Base-by-base conservation (phyloP, 2,888 invertebrate genomes). In the Hydraecia micacea region DNA sequence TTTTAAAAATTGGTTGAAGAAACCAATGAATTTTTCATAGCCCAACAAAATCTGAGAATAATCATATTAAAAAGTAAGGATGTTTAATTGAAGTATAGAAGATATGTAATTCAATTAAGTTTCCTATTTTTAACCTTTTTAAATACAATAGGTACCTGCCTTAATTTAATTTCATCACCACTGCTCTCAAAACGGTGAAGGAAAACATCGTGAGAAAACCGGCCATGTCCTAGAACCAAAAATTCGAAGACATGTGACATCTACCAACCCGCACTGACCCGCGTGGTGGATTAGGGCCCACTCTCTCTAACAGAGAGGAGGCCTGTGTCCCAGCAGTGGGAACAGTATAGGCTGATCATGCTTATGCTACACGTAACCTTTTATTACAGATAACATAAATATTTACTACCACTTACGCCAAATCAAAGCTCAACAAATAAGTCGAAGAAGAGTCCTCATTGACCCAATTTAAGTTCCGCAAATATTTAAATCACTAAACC, bases 401-500 rank as follows among this genome's bases (percentile, higher is more conserved):
- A 65, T 79, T 75, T 18, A 28, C 49, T 25, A 52, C 5, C 49
- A 71, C 39, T 78, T 28, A 49, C 28, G 7, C 52, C n/a, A 62
- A 21, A n/a, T 63, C 21, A 49, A 15, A 42, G 11, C 49, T 73
- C 11, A 52, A 67, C 39, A 73, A 81, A 81, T 73, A 67, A 58
- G 1, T 1, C 55, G 28, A 36, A 62, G 7, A 62, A 75, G 70
- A 32, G 36, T 63, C 25, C 15, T 80, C 52, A 73, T 73, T 60
- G 73, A 70, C 79, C 76, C 80, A 85, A 79, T 87, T 80, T 73
- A 78, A 77, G 73, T 77, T 79, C 77, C 28, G 65, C 77, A 89
- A 89, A 88, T 78, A 88, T 88, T 81, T 65, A 83, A 84, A 82
- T 79, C 72, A 66, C 77, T 86, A 87, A 89, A 86, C 70, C 81